Conservation (phyloP, 2,888 invertebrate species). For the Coelopa pilipes region DNA sequence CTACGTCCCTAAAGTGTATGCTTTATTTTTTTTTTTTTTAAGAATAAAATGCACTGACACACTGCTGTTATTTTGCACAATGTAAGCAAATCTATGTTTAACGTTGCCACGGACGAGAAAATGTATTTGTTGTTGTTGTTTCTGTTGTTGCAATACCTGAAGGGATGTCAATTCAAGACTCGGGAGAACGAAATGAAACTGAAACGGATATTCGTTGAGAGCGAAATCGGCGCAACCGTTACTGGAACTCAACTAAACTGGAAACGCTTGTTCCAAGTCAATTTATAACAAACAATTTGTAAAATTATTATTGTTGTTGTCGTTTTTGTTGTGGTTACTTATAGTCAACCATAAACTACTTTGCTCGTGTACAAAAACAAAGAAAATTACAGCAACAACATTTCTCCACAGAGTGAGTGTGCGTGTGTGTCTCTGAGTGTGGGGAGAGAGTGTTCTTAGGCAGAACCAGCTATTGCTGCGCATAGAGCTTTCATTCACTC, state of each 20-base stretch:
- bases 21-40: not conserved
- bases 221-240: conserved; percentile 58
- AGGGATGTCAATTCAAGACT: conserved; percentile 15
- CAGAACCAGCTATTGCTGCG: not conserved
- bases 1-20: not conserved
- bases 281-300: conserved; percentile 62
- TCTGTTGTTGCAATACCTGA: conserved; percentile 1
- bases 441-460: not conserved
- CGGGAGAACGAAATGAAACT: conserved; percentile 10
- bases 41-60: not conserved
- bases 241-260: conserved; percentile 65
- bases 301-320: conserved; percentile 22
- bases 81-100: not conserved
- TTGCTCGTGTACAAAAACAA: conserved; percentile 1
- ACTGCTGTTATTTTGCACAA: not conserved
- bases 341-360: not conserved
- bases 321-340: conserved; percentile 48
- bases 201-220: conserved; percentile 20
- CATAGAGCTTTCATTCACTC: not conserved
- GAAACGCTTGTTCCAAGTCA: conserved; percentile 59
- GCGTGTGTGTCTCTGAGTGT: not conserved
- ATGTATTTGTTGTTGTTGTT: conserved; percentile 9
- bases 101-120: not conserved
- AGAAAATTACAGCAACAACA: not conserved
- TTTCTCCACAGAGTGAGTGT: not conserved